Conservation (phyloP, 35 echinoderm and acorn worm genomes). For the Ptychodera flava region DNA sequence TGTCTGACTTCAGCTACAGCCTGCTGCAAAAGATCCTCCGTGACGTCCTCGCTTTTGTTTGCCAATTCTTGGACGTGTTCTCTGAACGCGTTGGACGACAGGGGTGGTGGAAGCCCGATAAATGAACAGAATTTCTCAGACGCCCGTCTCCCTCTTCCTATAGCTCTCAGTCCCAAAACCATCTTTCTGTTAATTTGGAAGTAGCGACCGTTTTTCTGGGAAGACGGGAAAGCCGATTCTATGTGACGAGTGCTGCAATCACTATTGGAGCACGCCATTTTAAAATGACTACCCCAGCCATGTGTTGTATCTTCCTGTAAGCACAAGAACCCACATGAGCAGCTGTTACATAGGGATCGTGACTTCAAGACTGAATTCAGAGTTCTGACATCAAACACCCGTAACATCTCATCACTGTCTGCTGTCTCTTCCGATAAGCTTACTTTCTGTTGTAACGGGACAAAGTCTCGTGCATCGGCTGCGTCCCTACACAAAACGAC, state of each 20-base stretch:
- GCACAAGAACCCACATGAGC: neutral
- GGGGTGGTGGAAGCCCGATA: neutral
- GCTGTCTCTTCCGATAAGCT: neutral
- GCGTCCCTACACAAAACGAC: no score
- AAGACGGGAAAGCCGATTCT: neutral
- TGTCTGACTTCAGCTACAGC: neutral
- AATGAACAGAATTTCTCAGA: neutral
- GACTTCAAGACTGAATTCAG: neutral
- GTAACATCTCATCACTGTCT: neutral
- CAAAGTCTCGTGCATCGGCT: no score
- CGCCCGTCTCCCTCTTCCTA: neutral
- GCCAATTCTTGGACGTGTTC: neutral
- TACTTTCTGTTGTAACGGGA: no score
- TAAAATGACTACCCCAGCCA: neutral
- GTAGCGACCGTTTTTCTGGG: neutral
- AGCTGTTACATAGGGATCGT: neutral
- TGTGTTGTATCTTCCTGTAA: neutral
- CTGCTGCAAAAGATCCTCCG: neutral
- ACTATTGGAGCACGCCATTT: neutral
- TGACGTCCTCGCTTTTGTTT: neutral
- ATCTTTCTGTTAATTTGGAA: neutral
- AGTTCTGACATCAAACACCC: neutral
- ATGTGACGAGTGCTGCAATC: neutral
- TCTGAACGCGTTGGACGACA: neutral
- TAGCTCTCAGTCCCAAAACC: neutral